These are phyloP conservation scores for Salvelinus sp. DNA, from an alignment of 2,113 vertebrate species.

Conservation along the genomic window DNA sequence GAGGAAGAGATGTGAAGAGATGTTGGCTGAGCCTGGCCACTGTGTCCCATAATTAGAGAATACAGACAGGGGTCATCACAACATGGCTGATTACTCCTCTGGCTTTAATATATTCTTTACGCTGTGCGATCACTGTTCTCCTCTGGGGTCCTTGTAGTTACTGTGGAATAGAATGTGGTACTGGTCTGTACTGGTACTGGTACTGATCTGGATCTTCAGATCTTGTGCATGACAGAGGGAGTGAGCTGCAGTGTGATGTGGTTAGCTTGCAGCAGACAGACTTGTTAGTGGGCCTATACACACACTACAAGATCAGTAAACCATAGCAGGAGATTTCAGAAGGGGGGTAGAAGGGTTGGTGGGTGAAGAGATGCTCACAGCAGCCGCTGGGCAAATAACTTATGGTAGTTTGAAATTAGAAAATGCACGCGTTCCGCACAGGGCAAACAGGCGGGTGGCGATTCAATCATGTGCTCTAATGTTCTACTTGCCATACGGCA, in stretches of 20 bases:
- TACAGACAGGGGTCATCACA: neutral
- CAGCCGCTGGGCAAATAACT: constrained; percentile 32
- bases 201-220: no score
- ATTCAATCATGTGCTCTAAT: constrained; percentile 4
- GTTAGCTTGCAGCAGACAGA: no score
- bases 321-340: no score
- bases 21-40: neutral
- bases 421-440: neutral
- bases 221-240: no score
- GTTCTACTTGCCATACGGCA: constrained; percentile 4
- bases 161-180: no score
- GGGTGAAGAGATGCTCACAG: constrained; percentile 14
- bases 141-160: no score
- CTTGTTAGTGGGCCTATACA: no score
- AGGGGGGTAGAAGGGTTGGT: neutral
- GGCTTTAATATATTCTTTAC: neutral
- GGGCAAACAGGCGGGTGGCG: neutral
- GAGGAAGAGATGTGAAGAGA: neutral
- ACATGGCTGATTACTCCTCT: neutral
- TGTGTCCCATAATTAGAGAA: neutral
- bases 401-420: constrained; percentile 42
- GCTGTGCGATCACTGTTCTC: neutral
- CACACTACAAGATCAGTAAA: no score
- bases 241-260: no score
- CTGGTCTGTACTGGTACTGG: no score